A percentile compares a stretch with the other conserved stretches of the same genome.
Evolutionary conservation across 2,113 vertebrate species (phyloP).

Genomic region (Ctenomys sociabilis): DNA sequence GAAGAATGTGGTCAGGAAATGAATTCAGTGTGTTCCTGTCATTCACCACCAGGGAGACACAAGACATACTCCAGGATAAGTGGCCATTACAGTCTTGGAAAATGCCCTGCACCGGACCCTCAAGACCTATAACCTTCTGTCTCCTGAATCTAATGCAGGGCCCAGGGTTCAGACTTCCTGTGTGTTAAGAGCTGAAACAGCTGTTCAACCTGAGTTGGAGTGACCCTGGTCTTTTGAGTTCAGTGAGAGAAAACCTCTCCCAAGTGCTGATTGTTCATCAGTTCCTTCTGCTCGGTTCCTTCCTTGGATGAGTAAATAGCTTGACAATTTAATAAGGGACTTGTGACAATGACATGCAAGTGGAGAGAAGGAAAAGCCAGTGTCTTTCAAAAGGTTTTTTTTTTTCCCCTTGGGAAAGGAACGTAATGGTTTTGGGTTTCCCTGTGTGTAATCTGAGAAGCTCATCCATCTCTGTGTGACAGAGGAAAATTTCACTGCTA

Average conservation of each 20-base stretch:
- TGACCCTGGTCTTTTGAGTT: background rate
- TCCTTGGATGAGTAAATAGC: background rate
- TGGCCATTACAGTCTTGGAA: conserved; percentile 58
- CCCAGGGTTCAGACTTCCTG: conserved; percentile 53
- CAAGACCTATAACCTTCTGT: conserved; percentile 65
- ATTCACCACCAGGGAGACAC: conserved; percentile 60
- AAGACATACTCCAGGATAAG: background rate
- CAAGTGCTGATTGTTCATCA: fast-evolving
- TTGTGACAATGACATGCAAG: background rate
- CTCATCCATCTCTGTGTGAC: conserved; percentile 66
- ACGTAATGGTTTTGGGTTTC: conserved; percentile 53
- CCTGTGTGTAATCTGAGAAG: conserved; percentile 53
- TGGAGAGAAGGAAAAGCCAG: conserved; percentile 14
- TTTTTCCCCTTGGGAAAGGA: background rate
- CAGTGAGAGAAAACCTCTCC: background rate
- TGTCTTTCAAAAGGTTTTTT: background rate
- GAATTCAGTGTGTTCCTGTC: conserved; percentile 42
- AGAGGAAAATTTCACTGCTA: conserved; percentile 32
- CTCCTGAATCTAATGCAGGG: conserved; percentile 40
- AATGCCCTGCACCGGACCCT: conserved; percentile 52
- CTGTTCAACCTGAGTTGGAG: background rate
- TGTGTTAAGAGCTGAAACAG: conserved; percentile 25
- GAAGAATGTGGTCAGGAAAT: background rate
- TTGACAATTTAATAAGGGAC: conserved; percentile 57
- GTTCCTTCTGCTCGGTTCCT: background rate